Base-by-base conservation (phyloP, 2,888 invertebrate species). In the Dasypolia templi region DNA sequence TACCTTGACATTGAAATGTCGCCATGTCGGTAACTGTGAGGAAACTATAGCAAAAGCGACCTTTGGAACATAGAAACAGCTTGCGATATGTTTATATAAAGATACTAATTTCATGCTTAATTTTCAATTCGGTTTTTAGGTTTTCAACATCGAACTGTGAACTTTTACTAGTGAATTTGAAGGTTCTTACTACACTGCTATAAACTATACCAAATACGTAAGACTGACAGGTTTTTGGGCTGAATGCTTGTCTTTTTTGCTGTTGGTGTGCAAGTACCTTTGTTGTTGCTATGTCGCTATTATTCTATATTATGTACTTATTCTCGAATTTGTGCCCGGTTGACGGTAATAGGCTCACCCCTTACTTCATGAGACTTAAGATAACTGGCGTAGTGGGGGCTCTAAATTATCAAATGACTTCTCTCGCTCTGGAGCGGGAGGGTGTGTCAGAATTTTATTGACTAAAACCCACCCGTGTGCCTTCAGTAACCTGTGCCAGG, bases 1-100 rank as follows among this genome's bases (percentile, higher is more conserved):
- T 1, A 32, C 81, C 49, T 69, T 81, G 79, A 7, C 82, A 69
- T 65, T 79, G 79, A 75, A 56, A 17, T 32, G 26, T 62, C 35
- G 5, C 75, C 29, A 68, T 32, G 35, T 14, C 17, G 12, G 46
- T 77, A 29, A 12, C 44, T 46, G 46, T 75, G 51, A 77, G 44
- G 59, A 82, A 82, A 67, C 32, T 19, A 35, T 55, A 35, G 22
- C 19, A 39, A 39, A 49, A 4, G 17, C 5, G 39, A 65, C 77
- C 70, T 79, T 79, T 22, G 4, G 59, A 32, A 26, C 14, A 61
- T 22, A 39, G 56, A 56, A 32, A 51, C 39, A 46, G 61, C 26
- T 79, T 65, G 70, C 56, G 11, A 69, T 62, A 76, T 62, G 39
- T 11, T 58, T 17, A 59, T 51, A 58, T 44, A 59, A n/a, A 70